Conservation (phyloP, 2,797 vertebrate species). For the Antrozous pallidus region DNA sequence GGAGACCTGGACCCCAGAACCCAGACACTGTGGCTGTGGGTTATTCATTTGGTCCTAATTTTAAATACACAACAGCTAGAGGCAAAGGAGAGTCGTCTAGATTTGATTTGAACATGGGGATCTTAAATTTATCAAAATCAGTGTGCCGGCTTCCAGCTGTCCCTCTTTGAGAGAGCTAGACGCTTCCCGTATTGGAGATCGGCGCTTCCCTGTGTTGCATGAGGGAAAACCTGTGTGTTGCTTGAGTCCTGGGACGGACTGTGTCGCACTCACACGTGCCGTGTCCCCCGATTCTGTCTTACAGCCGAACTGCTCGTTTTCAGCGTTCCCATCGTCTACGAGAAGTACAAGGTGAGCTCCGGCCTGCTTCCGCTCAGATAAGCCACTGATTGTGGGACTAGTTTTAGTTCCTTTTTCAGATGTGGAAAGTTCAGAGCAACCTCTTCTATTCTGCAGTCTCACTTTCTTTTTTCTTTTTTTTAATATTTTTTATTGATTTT, state of each 20-base stretch:
- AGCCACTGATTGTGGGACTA: neutral
- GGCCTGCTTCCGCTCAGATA: neutral
- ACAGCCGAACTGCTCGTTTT: conserved; percentile 91
- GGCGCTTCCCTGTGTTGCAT: neutral
- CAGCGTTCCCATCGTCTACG: conserved; percentile 89
- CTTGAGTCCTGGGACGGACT: neutral
- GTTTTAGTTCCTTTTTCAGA: neutral
- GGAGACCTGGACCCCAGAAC: neutral
- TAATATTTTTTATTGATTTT: too few species aligned
- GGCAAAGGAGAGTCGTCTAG: neutral
- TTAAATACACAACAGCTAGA: neutral
- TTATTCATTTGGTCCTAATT: neutral
- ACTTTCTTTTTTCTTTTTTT: too few species aligned
- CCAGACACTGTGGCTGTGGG: neutral
- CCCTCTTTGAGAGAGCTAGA: neutral
- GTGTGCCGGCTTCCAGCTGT: neutral
- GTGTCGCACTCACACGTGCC: neutral
- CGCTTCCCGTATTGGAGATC: neutral
- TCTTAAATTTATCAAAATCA: neutral
- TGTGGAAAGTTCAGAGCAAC: neutral
- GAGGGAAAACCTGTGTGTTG: neutral
- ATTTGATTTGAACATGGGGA: neutral
- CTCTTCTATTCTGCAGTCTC: neutral
- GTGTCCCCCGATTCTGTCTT: conserved; percentile 20
- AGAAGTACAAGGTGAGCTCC: conserved; percentile 93